Base-by-base conservation (phyloP, 2,888 invertebrate species). In the Drosophila testacea region DNA sequence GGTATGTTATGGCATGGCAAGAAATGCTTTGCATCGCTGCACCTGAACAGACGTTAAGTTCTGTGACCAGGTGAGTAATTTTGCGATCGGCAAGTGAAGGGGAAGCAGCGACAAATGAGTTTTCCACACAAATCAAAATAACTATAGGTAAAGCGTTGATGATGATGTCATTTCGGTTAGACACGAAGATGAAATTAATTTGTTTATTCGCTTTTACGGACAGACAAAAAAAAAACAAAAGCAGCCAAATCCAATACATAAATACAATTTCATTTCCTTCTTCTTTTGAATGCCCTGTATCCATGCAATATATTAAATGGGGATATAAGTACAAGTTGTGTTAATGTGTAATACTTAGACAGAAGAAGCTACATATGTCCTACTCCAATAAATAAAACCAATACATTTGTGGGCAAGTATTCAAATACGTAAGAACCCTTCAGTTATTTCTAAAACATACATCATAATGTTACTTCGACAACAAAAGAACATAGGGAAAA, bases 111-210 rank as follows among this genome's bases (percentile, higher is more conserved):
- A 0, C 30, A 57, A 56, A 55, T 52, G 36, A 56, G 39, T 67
- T 63, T 77, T 66, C 36, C 59, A 48, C 54, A 57, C 54, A 34
- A 57, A 65, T 22, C 32, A 11, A 66, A 66, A 57, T 41, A 63
- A 61, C 51, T 46, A 63, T 60, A 54, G 66, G 59, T 39, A 47
- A 55, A 52, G 22, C 36, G 4, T 6, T 47, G 57, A 7, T 55
- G 71, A 77, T 87, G 84, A 87, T 84, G 87, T 81, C 87, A 87
- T 84, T 64, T 75, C 75, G 65, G 27, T 78, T 83, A 74, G 65
- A 57, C 68, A 71, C 84, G 75, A 83, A 77, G 84, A 84, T 56
- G 77, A 81, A 82, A 82, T 82, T 79, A 69, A 84, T 78, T 72
- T 79, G 75, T 68, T 66, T 83, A 42, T 66, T 54, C 46, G 67